Evolutionary conservation across 2,888 invertebrate species (phyloP).

Genomic region (Trachelus troglodyta): DNA sequence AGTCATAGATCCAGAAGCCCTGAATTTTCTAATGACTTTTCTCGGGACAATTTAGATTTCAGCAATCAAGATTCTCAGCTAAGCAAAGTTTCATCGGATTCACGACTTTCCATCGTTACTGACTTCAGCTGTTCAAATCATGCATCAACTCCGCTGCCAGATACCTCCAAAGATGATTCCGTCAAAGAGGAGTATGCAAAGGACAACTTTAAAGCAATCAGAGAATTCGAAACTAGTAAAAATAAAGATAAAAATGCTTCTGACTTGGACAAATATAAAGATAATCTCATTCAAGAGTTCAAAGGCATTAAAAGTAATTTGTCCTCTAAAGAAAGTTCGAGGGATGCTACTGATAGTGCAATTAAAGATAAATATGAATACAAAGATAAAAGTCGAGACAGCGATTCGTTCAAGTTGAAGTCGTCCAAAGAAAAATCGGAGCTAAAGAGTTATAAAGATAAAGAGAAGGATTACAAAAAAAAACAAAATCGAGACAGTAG

Average conservation of each 20-base stretch:
- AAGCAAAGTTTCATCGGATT: constrained; percentile 74
- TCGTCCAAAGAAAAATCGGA: constrained; percentile 43
- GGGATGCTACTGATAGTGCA: constrained; percentile 48
- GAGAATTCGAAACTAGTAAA: constrained; percentile 48
- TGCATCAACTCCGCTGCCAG: constrained; percentile 54
- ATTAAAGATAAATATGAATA: constrained; percentile 48
- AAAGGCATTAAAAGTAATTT: constrained; percentile 41
- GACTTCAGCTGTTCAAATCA: constrained; percentile 68
- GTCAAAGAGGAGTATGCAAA: constrained; percentile 57
- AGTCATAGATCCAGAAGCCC: constrained; percentile 68
- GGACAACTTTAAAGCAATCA: constrained; percentile 55
- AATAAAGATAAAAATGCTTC: constrained; percentile 44
- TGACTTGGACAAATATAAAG: constrained; percentile 52
- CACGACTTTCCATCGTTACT: constrained; percentile 69
- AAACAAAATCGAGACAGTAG: constrained; percentile 39
- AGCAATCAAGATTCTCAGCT: constrained; percentile 73
- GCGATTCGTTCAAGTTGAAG: constrained; percentile 38
- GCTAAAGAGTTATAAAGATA: constrained; percentile 41
- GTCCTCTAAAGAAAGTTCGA: constrained; percentile 54
- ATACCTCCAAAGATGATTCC: constrained; percentile 48
- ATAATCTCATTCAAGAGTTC: constrained; percentile 31
- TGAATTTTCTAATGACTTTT: constrained; percentile 60
- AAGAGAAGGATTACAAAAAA: constrained; percentile 43
- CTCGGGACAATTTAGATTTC: constrained; percentile 59
- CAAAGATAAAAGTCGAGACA: constrained; percentile 48